Conservation (phyloP, 2,113 vertebrate genomes). For the Meleagris gallopavo region DNA sequence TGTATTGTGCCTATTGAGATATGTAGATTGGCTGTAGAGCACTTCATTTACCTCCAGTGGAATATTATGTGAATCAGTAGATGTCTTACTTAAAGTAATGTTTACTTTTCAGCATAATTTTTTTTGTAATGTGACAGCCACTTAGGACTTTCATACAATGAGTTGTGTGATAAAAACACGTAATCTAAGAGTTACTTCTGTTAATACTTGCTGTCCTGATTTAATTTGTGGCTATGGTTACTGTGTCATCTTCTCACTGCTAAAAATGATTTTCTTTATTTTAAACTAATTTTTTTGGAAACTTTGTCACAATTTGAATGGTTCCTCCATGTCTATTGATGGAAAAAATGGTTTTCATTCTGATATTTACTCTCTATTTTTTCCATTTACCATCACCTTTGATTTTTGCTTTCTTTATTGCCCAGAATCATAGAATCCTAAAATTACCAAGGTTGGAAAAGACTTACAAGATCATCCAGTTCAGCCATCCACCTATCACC, state of each 20-base stretch:
- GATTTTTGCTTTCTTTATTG: background rate
- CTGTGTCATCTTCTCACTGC: background rate
- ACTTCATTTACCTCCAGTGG: background rate
- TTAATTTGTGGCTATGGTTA: background rate
- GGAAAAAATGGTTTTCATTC: background rate
- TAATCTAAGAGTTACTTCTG: background rate
- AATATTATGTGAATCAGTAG: background rate
- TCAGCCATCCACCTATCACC: too few species aligned
- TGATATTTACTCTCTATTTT: background rate
- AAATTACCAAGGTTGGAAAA: too few species aligned
- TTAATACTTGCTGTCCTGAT: background rate
- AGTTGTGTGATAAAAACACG: background rate
- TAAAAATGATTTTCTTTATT: background rate
- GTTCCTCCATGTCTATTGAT: background rate
- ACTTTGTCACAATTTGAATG: background rate
- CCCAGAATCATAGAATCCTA: background rate
- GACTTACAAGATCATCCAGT: too few species aligned
- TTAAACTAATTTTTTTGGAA: background rate
- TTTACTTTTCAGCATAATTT: background rate
- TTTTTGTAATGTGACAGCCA: background rate
- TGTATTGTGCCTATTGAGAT: background rate
- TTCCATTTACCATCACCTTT: background rate
- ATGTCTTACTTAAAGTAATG: background rate
- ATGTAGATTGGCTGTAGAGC: background rate
- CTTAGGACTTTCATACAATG: background rate